Evolutionary conservation across 2,797 vertebrate genomes (phyloP).

Genomic region (Syngnathus acus): DNA sequence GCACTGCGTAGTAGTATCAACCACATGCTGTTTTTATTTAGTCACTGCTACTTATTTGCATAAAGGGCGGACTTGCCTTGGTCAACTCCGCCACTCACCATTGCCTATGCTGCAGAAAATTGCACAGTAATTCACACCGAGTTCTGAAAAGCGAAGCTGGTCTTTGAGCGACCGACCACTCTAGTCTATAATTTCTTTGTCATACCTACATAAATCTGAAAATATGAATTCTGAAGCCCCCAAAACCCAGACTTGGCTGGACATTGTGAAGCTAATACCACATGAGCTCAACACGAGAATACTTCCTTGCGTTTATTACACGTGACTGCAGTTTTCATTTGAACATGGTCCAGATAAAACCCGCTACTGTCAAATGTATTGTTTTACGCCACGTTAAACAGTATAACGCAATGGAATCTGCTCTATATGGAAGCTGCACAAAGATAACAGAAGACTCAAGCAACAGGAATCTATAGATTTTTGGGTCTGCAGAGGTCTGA

Average conservation of each 20-base stretch:
- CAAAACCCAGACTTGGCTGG: not conserved
- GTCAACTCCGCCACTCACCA: slow-evolving; percentile 15
- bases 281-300: not conserved
- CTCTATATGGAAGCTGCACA: not conserved
- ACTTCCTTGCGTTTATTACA: not conserved
- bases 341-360: not conserved
- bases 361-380: not conserved
- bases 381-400: not conserved
- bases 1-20: slow-evolving; percentile 27
- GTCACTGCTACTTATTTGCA: slow-evolving; percentile 50
- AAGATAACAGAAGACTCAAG: not conserved
- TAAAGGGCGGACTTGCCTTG: slow-evolving; percentile 43
- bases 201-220: not conserved
- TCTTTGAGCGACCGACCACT: not conserved
- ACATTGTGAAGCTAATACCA: not conserved
- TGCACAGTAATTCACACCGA: not conserved
- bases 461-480: not conserved
- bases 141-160: not conserved
- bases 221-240: not conserved
- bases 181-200: not conserved
- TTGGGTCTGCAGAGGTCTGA: slow-evolving; percentile 7
- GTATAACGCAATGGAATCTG: not conserved
- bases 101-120: slow-evolving; percentile 1
- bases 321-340: not conserved
- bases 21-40: slow-evolving; percentile 50